phyloP scores from a whole-genome alignment of 2,113 vertebrate species.

The Cettia cetti region DNA sequence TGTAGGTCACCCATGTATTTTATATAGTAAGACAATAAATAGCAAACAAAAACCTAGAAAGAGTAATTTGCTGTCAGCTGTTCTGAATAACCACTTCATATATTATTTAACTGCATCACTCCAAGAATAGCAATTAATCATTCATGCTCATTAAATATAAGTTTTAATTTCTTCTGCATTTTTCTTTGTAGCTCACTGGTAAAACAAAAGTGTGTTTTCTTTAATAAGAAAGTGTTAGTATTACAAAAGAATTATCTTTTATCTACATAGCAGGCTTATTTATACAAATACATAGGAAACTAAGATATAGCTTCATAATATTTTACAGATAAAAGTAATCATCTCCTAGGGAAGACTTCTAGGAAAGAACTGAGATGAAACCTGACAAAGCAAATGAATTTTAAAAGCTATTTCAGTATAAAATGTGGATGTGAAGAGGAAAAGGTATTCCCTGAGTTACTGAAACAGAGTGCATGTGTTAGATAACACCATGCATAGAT shows the following conservation, averaged over 20 bases:
- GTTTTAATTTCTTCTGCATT: neutral
- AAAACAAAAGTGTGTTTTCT: neutral
- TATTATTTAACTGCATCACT: slow-evolving; percentile 14
- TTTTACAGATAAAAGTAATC: neutral
- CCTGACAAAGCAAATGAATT: neutral
- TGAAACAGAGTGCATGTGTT: neutral
- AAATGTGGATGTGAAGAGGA: neutral
- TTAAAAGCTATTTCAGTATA: neutral
- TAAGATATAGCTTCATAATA: neutral
- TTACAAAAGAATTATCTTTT: neutral
- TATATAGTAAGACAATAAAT: neutral
- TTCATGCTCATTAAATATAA: neutral
- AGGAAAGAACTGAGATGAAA: neutral
- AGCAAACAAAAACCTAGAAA: slow-evolving; percentile 5
- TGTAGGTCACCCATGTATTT: neutral
- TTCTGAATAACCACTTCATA: neutral
- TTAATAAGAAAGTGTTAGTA: neutral
- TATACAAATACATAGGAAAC: neutral
- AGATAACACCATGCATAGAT: neutral
- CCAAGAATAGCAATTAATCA: neutral
- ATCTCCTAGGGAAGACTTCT: neutral
- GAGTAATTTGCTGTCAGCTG: slow-evolving; percentile 5
- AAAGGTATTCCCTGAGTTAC: neutral
- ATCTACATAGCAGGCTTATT: neutral
- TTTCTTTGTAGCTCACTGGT: neutral